Conservation (phyloP, 1,140 invertebrate species). For the Tetraneura akinire region DNA sequence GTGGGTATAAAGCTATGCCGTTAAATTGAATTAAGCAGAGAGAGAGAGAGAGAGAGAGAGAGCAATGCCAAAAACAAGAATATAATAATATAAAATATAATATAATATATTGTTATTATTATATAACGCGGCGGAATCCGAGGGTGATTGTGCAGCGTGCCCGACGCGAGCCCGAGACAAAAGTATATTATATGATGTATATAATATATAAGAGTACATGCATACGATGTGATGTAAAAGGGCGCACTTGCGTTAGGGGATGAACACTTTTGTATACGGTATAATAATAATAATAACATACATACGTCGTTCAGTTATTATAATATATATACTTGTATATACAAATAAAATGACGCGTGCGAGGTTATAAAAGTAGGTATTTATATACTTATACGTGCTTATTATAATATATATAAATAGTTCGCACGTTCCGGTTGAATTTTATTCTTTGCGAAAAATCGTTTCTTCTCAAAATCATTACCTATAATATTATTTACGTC, state of each 20-base stretch:
- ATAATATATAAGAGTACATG: not conserved
- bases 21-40: conserved; percentile 25
- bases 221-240: conserved; percentile 14
- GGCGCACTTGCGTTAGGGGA: not conserved
- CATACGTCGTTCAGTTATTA: not conserved
- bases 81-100: conserved; percentile 33
- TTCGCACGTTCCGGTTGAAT: no score
- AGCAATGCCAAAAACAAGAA: conserved; percentile 24
- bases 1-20: no score
- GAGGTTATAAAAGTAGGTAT: no score
- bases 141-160: conserved; percentile 31
- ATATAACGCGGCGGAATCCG: not conserved
- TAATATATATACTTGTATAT: no score
- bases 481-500: no score
- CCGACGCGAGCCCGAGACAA: conserved; percentile 9
- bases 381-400: no score
- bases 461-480: no score
- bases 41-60: no score
- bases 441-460: no score
- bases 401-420: no score
- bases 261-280: not conserved
- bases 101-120: not conserved
- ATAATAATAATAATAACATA: not conserved
- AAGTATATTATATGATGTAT: not conserved
- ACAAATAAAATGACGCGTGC: no score